These are phyloP conservation scores for Montipora sp. DNA, from an alignment of 64 coral and sea anemone species.

Conservation along the genomic window DNA sequence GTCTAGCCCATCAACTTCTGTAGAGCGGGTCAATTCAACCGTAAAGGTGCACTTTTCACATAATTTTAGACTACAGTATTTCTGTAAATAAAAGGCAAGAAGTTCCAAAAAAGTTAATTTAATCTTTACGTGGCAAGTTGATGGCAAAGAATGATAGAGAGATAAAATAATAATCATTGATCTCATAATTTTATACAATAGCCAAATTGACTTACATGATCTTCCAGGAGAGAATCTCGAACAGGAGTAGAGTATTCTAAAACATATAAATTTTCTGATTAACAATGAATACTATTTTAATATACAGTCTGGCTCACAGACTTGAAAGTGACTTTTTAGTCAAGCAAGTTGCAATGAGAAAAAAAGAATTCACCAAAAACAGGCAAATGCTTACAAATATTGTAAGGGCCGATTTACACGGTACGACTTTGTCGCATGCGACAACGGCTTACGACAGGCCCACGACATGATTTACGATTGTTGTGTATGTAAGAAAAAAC, in stretches of 20 bases:
- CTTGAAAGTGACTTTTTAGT: background rate
- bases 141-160: background rate
- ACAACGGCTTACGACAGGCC: no score
- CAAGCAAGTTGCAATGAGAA: no score
- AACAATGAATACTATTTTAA: background rate
- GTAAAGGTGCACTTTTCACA: slow-evolving; percentile 81
- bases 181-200: no score
- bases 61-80: slow-evolving; percentile 78
- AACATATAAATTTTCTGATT: background rate
- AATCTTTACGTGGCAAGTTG: background rate
- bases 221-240: slow-evolving; percentile 71
- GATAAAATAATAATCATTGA: no score
- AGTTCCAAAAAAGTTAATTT: background rate
- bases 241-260: slow-evolving; percentile 13
- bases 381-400: no score
- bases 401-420: no score
- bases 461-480: no score
- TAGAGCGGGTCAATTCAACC: slow-evolving; percentile 83
- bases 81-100: slow-evolving; percentile 51
- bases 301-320: background rate
- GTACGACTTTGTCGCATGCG: no score
- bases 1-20: slow-evolving; percentile 73
- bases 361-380: no score
- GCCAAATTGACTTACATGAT: slow-evolving; percentile 49
- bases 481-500: no score